Conservation (phyloP, 2,797 vertebrate species). For the Pseudochromis fuscus region DNA sequence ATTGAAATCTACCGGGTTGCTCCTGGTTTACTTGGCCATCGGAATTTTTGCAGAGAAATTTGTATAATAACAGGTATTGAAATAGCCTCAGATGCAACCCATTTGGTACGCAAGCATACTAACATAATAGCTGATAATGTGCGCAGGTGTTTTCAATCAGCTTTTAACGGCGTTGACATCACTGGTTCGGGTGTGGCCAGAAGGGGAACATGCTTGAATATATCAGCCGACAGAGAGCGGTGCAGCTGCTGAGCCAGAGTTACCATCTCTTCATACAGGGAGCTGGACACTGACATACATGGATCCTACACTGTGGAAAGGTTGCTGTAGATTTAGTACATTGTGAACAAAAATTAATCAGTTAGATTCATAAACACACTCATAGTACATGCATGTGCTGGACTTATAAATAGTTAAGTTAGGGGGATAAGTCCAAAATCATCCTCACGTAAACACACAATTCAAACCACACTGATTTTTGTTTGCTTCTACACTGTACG, state of each 20-base stretch:
- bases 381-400: too few species aligned
- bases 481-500: too few species aligned
- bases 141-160: constrained; percentile 67
- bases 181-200: constrained; percentile 56
- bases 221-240: constrained; percentile 24
- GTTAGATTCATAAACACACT: too few species aligned
- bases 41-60: constrained; percentile 60
- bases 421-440: too few species aligned
- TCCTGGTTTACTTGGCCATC: constrained; percentile 71
- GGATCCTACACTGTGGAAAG: too few species aligned
- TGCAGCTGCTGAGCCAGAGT: constrained; percentile 30
- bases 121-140: constrained; percentile 49
- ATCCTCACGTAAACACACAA: too few species aligned
- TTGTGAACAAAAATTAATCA: too few species aligned
- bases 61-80: constrained; percentile 50
- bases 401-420: too few species aligned
- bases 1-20: constrained; percentile 72
- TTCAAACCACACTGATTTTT: too few species aligned
- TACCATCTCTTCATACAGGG: constrained; percentile 1
- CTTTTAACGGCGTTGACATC: constrained; percentile 47
- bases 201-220: constrained; percentile 28
- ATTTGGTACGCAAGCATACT: constrained; percentile 42
- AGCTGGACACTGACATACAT: constrained; percentile 4
- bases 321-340: too few species aligned
- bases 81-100: constrained; percentile 40